Evolutionary conservation across 2,113 vertebrate species (phyloP).

Genomic region (Butorides virescens): DNA sequence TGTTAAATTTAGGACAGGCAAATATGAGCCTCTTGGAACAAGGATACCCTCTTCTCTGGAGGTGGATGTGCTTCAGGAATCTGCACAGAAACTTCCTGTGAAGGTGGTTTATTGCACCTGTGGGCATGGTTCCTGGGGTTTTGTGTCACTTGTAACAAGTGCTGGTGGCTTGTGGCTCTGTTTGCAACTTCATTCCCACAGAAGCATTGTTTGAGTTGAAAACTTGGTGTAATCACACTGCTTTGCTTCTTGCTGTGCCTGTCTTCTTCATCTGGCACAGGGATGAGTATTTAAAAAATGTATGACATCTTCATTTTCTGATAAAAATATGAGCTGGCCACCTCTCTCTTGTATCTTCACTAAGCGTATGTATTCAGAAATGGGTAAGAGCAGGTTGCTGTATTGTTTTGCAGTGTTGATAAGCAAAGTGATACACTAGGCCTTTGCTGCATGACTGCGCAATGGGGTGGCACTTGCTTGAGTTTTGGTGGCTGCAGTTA

Average conservation of each 20-base stretch:
- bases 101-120: not conserved
- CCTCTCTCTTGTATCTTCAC: not conserved
- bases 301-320: not conserved
- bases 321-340: not conserved
- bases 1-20: not conserved
- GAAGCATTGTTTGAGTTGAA: not conserved
- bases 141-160: fast-evolving
- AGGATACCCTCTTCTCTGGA: not conserved
- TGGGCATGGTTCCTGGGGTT: fast-evolving
- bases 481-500: not conserved
- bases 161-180: not conserved
- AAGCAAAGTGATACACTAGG: not conserved
- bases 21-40: not conserved
- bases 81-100: not conserved
- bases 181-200: not conserved
- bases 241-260: not conserved
- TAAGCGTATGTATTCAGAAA: not conserved
- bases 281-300: not conserved
- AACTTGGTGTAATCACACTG: not conserved
- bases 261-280: fast-evolving
- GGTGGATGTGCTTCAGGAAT: not conserved
- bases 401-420: not conserved
- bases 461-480: not conserved
- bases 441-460: not conserved
- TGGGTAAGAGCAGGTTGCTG: not conserved